Evolutionary conservation across 2,888 invertebrate genomes (phyloP), one percentile per base, ranked within the genome.

Genomic region (Heliconius erato): DNA sequence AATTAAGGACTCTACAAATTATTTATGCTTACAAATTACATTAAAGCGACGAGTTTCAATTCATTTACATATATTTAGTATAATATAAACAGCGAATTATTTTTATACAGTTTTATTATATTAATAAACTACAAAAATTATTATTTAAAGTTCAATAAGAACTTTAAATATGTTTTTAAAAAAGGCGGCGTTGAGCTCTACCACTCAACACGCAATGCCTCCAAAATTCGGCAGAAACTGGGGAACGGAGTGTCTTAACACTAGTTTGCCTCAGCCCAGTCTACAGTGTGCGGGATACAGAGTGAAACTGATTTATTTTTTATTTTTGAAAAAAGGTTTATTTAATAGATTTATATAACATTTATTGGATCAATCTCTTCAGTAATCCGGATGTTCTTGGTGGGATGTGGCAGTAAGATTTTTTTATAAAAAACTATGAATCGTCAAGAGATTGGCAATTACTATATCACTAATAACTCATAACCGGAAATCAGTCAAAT

Each of bases 1-100:
- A 79, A 80, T 80, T 65, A 74, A 59, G 72, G 63, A 40, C 28
- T 32, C 26, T 19, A 72, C 40, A 19, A 71, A 72, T 71, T 72
- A 79, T 72, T 63, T 79, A 72, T 63, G 19, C n/a, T 9, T 72
- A 5, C 14, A n/a, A n/a, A 49, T 40, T 14, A 72, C 68, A 11
- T 59, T 79, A 76, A 76, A 32, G 35, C 59, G 72, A 19, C 26
- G 49, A 26, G 19, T 6, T 14, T n/a, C 7, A 14, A 35, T 74
- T 35, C 6, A 14, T n/a, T 19, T 23, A 63, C 14, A 59, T 28
- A 6, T 23, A 54, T 4, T 23, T 40, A 44, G 26, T 26, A 44
- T 72, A 44, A 72, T 72, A 26, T 72, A 44, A 26, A 49, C 7
- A 72, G 0, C 0, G 23, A 9, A 11, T 11, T n/a, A 11, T 7